These are phyloP conservation scores for Palloptera scutellata DNA, from an alignment of 2,888 invertebrate species.

Conservation along the genomic window DNA sequence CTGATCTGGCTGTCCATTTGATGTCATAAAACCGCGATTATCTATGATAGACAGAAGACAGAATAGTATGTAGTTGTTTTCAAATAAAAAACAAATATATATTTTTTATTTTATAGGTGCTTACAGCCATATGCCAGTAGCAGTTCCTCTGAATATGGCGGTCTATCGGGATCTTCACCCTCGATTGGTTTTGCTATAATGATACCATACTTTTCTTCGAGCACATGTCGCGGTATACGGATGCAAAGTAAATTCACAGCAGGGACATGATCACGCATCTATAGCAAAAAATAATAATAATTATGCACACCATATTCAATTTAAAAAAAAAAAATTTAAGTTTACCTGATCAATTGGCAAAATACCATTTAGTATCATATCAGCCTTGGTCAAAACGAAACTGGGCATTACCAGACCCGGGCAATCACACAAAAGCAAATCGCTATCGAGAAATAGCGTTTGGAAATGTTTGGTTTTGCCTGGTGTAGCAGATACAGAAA, in stretches of 20 bases:
- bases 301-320: not conserved
- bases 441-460: constrained; percentile 81
- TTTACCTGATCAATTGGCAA: constrained; percentile 90
- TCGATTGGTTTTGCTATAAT: constrained; percentile 75
- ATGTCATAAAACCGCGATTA: constrained; percentile 96
- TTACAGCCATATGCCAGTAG: constrained; percentile 91
- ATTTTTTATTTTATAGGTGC: constrained; percentile 56
- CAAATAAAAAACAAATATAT: not conserved
- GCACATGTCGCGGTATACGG: constrained; percentile 76
- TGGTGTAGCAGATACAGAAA: constrained; percentile 96
- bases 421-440: constrained; percentile 91
- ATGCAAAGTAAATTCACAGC: constrained; percentile 83
- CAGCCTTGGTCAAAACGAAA: constrained; percentile 92
- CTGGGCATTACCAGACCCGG: constrained; percentile 98
- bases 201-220: constrained; percentile 82
- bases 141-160: constrained; percentile 79
- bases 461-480: constrained; percentile 99
- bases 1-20: constrained; percentile 93
- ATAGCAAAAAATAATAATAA: constrained; percentile 15
- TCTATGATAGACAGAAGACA: constrained; percentile 67
- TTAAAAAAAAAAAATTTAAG: too few species aligned
- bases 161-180: constrained; percentile 71
- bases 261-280: constrained; percentile 90
- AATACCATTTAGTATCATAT: constrained; percentile 94
- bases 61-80: not conserved